phyloP scores from a whole-genome alignment of 1,140 invertebrate species.

The Metaphire vulgaris region DNA sequence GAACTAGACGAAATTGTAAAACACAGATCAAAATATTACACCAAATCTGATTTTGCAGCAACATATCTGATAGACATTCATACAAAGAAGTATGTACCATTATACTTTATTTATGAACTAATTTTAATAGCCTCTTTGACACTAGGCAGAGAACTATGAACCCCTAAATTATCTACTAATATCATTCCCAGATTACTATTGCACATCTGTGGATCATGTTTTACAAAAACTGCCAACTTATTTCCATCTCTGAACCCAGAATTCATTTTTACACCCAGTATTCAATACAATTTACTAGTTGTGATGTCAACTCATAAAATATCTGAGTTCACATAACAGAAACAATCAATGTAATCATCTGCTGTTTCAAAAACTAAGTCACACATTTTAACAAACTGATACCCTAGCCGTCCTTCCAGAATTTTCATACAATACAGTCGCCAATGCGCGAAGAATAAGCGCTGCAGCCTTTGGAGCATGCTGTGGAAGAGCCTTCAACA shows the following conservation, averaged over 20 bases:
- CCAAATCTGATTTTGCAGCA: background rate
- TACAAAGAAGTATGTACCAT: background rate
- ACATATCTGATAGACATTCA: background rate
- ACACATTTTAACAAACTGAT: background rate
- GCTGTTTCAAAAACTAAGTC: background rate
- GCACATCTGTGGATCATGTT: too few relatives aligned
- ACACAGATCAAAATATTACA: background rate
- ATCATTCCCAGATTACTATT: too few relatives aligned
- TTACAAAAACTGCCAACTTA: background rate
- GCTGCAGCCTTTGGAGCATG: background rate
- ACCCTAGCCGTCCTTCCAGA: background rate
- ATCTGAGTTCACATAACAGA: background rate
- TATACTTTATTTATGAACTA: too few relatives aligned
- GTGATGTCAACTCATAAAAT: background rate
- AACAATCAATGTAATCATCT: background rate
- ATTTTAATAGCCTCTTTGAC: too few relatives aligned
- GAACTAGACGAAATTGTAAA: background rate
- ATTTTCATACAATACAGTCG: background rate
- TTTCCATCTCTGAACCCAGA: background rate
- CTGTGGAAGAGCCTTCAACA: background rate
- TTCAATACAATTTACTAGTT: background rate
- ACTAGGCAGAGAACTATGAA: too few relatives aligned
- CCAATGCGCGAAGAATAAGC: background rate
- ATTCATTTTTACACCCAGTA: background rate
- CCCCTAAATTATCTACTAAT: too few relatives aligned